These are phyloP conservation scores for Pherbina coryleti DNA, from an alignment of 2,888 invertebrate species.

Conservation along the genomic window DNA sequence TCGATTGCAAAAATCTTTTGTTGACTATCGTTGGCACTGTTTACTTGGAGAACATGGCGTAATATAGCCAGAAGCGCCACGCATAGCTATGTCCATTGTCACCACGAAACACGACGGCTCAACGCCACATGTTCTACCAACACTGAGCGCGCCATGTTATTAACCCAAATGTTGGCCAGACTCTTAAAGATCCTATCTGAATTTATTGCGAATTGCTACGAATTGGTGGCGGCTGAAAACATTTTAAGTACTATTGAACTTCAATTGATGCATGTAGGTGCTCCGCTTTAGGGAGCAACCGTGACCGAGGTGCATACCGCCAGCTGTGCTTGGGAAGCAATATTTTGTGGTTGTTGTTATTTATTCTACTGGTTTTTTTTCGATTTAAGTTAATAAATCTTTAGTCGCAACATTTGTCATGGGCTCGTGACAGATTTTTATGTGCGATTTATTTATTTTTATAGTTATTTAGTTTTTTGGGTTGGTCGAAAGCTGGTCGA, in stretches of 20 bases:
- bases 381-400: too few relatives aligned
- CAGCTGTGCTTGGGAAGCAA: not conserved
- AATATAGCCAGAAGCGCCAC: not conserved
- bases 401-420: too few relatives aligned
- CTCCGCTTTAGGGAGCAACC: conserved; percentile 7
- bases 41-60: not conserved
- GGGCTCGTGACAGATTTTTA: too few relatives aligned
- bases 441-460: too few relatives aligned
- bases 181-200: too few relatives aligned
- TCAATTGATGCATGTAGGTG: not conserved
- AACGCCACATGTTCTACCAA: too few relatives aligned
- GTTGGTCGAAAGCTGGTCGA: too few relatives aligned
- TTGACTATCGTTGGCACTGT: too few relatives aligned
- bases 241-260: not conserved
- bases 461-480: too few relatives aligned
- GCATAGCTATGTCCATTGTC: not conserved
- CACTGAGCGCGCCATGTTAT: not conserved
- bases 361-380: too few relatives aligned
- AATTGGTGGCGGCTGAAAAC: not conserved
- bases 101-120: not conserved
- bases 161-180: not conserved
- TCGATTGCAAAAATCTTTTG: too few relatives aligned
- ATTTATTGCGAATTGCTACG: not conserved
- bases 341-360: too few relatives aligned
- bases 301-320: conserved; percentile 2